Percentiles rank a stretch among this genome's conserved stretches.
Evolutionary conservation across 2,113 vertebrate genomes (phyloP).

Genomic region (Cacatua alba): DNA sequence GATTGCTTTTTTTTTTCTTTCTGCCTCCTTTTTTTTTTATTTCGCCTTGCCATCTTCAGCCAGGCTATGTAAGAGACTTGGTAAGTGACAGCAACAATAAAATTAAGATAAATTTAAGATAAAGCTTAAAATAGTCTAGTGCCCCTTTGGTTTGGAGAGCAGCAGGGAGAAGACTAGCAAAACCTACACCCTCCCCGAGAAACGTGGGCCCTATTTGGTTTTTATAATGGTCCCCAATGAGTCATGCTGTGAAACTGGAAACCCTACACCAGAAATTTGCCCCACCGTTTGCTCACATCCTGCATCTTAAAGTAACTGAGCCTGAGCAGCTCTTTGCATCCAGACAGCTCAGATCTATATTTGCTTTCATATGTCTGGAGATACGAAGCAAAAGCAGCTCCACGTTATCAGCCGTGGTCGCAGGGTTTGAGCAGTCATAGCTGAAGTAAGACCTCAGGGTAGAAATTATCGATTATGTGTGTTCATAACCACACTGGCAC

Average conservation of each 20-base stretch:
- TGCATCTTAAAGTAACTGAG: neutral
- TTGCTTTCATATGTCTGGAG: neutral
- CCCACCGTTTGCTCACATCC: neutral
- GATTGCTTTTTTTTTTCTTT: conserved; percentile 80
- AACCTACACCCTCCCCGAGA: neutral
- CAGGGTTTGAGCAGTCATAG: neutral
- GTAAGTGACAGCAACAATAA: conserved; percentile 85
- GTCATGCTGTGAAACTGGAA: neutral
- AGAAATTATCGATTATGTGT: neutral
- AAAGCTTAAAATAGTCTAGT: neutral
- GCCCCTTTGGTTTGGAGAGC: neutral
- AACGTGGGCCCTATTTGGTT: neutral
- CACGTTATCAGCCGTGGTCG: fast-evolving
- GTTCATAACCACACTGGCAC: neutral
- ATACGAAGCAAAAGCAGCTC: neutral
- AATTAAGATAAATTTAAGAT: conserved; percentile 6
- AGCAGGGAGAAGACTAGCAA: neutral
- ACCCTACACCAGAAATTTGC: neutral
- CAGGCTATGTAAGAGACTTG: conserved; percentile 99
- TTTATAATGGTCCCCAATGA: neutral
- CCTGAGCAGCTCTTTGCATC: neutral
- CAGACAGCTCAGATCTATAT: neutral
- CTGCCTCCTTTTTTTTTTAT: conserved; percentile 63
- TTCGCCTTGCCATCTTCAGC: conserved; percentile 87
- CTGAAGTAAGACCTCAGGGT: neutral